These are phyloP conservation scores for Sylvilagus bachmani DNA, from an alignment of 2,113 vertebrate species.

Conservation along the genomic window DNA sequence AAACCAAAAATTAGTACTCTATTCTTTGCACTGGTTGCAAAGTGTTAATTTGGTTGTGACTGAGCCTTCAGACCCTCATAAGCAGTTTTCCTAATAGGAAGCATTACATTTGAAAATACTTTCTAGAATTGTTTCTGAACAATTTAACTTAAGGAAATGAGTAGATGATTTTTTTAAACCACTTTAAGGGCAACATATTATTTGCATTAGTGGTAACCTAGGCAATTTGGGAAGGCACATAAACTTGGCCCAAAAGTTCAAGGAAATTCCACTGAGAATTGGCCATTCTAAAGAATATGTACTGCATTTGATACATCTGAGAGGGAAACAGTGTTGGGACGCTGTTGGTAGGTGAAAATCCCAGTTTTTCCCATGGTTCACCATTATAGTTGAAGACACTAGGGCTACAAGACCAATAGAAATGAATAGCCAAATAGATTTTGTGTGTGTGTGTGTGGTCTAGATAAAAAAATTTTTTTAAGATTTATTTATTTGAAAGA, in stretches of 20 bases:
- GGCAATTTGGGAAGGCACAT: not conserved
- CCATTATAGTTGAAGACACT: not conserved
- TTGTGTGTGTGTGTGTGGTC: not conserved
- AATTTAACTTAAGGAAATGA: conserved; percentile 9
- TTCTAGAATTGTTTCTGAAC: conserved; percentile 46
- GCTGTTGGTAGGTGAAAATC: not conserved
- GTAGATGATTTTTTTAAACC: not conserved
- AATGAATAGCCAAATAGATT: not conserved
- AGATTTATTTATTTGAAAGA: too few relatives aligned
- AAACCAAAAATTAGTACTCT: conserved; percentile 24
- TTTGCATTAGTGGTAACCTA: not conserved
- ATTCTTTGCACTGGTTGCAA: not conserved
- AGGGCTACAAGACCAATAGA: not conserved
- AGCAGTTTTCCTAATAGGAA: not conserved
- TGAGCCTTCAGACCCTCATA: not conserved
- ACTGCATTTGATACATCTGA: not conserved
- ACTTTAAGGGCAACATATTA: not conserved
- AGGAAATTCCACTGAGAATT: not conserved
- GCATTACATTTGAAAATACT: conserved; percentile 30
- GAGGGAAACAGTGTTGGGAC: not conserved
- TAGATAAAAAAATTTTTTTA: not conserved
- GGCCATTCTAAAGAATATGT: not conserved
- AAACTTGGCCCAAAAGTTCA: not conserved
- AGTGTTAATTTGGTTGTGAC: conserved; percentile 7
- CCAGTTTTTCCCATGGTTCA: not conserved